Conservation (phyloP, 2,888 invertebrate species). For the Ryuthela nishihirai region DNA sequence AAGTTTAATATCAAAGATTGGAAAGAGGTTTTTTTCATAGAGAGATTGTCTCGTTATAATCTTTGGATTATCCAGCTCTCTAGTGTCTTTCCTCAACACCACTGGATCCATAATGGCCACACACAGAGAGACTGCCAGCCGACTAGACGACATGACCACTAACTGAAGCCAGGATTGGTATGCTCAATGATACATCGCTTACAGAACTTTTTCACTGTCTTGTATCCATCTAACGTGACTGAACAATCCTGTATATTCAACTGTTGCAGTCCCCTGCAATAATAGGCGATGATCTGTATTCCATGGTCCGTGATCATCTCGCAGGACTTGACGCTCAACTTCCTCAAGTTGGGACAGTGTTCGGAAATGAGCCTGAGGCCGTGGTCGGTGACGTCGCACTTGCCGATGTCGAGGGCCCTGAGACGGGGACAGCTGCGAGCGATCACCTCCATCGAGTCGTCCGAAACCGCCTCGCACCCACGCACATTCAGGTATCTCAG, state of each 20-base stretch:
- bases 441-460: conserved; percentile 80
- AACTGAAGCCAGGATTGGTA: conserved; percentile 80
- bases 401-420: conserved; percentile 83
- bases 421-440: conserved; percentile 80
- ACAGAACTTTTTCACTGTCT: conserved; percentile 88
- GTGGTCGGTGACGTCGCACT: conserved; percentile 88
- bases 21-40: too few relatives aligned
- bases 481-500: conserved; percentile 79
- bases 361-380: conserved; percentile 60
- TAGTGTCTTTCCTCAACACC: too few relatives aligned
- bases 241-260: conserved; percentile 85
- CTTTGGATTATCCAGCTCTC: too few relatives aligned
- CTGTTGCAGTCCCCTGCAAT: conserved; percentile 82
- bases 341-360: conserved; percentile 68
- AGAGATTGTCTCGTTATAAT: too few relatives aligned
- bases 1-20: too few relatives aligned
- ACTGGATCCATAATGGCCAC: too few relatives aligned
- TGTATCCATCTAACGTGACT: conserved; percentile 80
- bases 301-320: conserved; percentile 87
- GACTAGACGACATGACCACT: too few relatives aligned
- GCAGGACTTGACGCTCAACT: conserved; percentile 63
- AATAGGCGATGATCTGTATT: conserved; percentile 80
- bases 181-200: conserved; percentile 90
- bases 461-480: conserved; percentile 88
- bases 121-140: too few relatives aligned